Evolutionary conservation across 2,888 invertebrate genomes (phyloP), one percentile per base, ranked within the genome.

Genomic region (Iselma pallidipennis): DNA sequence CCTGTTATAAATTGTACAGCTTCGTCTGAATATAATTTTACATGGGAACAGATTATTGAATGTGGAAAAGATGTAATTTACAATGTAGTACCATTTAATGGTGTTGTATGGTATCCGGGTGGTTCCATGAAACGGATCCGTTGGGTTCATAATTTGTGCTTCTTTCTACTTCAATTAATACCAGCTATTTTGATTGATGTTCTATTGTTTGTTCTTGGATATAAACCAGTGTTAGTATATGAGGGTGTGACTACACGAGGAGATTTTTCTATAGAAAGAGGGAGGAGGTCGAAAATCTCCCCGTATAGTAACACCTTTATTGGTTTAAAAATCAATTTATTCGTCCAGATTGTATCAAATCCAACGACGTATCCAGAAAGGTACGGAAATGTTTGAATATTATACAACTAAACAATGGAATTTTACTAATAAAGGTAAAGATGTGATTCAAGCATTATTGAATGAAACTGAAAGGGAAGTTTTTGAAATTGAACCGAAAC

Each of bases 341-440:
- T 53, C 6, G 63, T 63, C 0, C 78, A 95, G 94, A 28, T 83
- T 95, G 75, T 90, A 91, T 74, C 87, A 89, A 56, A 90, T 94
- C 2, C 95, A 95, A 70, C 87, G 89, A 56, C 88, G 92, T 45
- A 91, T 95, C 69, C 86, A 86, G 67, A 92, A 92, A 81, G 92
- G 94, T 0, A 91, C 94, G 73, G 91, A 92, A 73, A 91, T 92
- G 0, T 90, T 96, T 74, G 92, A 94, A 76, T 95, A 94, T 78
- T 96, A 96, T 81, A 94, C 94, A 0, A 92, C 91, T 76, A 92
- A 92, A 76, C 91, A 92, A 60, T 96, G 96, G 95, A 89, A 91
- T 74, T 94, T 94, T 78, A 88, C 88, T 33, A 92, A 91, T 12
- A 84, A 88, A 54, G 86, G 88, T 69, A 85, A 88, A 0, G 80